A percentile compares a stretch with the other conserved stretches of the same genome.
Evolutionary conservation across 2,113 vertebrate species (phyloP).

Genomic region (Ellobius talpinus): DNA sequence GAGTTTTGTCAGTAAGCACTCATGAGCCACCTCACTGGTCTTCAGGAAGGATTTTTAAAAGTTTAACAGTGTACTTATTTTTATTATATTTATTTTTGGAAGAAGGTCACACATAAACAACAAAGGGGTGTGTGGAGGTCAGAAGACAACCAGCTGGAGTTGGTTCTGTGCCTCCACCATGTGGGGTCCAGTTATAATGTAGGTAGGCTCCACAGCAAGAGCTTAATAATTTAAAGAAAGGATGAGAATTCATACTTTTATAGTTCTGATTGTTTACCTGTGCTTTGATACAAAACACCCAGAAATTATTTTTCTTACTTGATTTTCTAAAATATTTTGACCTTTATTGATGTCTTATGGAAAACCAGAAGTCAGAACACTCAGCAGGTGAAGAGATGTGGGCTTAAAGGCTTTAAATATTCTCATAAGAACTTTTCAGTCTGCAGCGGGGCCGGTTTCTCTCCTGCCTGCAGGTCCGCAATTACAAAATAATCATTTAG

Average conservation of each 20-base stretch:
- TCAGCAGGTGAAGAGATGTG: background rate
- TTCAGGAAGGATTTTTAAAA: background rate
- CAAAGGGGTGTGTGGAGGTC: background rate
- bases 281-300: slow-evolving; percentile 16
- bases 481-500: no score
- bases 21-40: background rate
- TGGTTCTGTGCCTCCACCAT: background rate
- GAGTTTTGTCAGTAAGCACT: no score
- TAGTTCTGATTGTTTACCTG: background rate
- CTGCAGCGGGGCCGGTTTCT: no score
- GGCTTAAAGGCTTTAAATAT: slow-evolving; percentile 45
- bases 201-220: background rate
- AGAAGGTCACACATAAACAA: no score
- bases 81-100: background rate
- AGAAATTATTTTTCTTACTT: background rate
- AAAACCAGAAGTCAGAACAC: slow-evolving; percentile 15
- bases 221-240: background rate
- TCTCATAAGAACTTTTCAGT: background rate
- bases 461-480: no score
- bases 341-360: background rate
- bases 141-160: background rate
- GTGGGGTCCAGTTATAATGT: no score
- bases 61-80: background rate
- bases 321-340: background rate
- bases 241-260: background rate